Base-by-base conservation (phyloP, 1,140 invertebrate species). In the Neodiprion pinetum region DNA sequence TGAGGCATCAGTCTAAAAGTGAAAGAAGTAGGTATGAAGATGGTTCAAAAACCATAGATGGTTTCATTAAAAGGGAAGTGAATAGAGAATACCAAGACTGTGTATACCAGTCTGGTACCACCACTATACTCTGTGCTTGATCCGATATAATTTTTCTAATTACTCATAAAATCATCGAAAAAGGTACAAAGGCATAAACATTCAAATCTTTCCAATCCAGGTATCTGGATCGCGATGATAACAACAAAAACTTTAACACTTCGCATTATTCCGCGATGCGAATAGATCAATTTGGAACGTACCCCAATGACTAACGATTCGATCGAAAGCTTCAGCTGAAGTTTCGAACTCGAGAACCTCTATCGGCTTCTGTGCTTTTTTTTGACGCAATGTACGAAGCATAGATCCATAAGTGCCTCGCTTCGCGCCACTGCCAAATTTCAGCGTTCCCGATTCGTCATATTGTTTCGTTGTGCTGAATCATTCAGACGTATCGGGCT, bases 181-280 rank as follows among this genome's bases (percentile, higher is more conserved):
- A 79, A 47, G 74, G 74, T 12, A 72, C 75, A 47, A 79, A 79
- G 8, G 76, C 74, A 65, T 77, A 79, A 48, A 79, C 77, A 40
- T 70, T 72, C 17, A 72, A 70, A 7, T 21, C 17, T 21, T 21
- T 21, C 17, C 17, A 21, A 21, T 21, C 17, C 17, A 21, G 17
- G 17, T 21, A 21, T 40, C 28, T 40, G 28, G 28, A 40, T 40
- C 28, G 28, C 28, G 28, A 40, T 40, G 28, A 2, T 5, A 40
- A 2, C 1, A 40, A 40, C 28, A 40, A 5, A 3, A 40, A 2
- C 1, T 40, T 3, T 5, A 40, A 40, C 28, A 40, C 28, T 40
- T 40, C 5, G 28, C 28, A 40, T 40, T 40, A 40, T 40, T 40
- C 2, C 1, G 28, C 28, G 28, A 40, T 40, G 28, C 28, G 1